phyloP scores from a whole-genome alignment of 1,140 invertebrate genomes.

The Acromyrmex heyeri region DNA sequence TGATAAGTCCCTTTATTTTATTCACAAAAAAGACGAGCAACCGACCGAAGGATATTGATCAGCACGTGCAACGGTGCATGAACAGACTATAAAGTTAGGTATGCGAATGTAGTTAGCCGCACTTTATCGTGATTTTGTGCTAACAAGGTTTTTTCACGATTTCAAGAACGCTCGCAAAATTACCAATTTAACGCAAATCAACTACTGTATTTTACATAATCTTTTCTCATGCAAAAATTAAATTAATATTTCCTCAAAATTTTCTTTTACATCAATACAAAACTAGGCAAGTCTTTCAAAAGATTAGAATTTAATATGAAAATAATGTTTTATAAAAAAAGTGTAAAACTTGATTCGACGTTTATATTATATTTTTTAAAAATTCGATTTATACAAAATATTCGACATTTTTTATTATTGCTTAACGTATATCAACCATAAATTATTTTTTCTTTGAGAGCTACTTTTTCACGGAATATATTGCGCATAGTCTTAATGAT shows the following conservation, averaged over 20 bases:
- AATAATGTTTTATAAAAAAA: background rate
- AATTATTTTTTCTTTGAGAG: background rate
- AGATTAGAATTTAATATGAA: background rate
- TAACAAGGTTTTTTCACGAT: slow-evolving; percentile 18
- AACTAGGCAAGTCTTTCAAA: background rate
- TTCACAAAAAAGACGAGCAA: slow-evolving; percentile 30
- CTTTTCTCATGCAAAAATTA: slow-evolving; percentile 8
- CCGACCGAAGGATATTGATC: slow-evolving; percentile 17
- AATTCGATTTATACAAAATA: background rate
- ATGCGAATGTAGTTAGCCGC: background rate
- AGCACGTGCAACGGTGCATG: slow-evolving; percentile 14
- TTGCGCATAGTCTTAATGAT: background rate
- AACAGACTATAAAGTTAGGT: slow-evolving; percentile 1
- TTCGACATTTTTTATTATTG: background rate
- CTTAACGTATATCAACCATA: background rate
- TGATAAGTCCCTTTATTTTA: slow-evolving; percentile 28
- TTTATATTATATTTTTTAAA: background rate
- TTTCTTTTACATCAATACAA: background rate
- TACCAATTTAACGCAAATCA: background rate
- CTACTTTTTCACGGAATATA: background rate
- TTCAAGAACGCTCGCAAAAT: slow-evolving; percentile 29
- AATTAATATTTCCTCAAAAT: background rate
- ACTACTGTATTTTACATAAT: background rate
- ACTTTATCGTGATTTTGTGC: slow-evolving; percentile 16
- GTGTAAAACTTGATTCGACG: background rate